Base-by-base conservation (phyloP, 2,888 invertebrate genomes). In the Melitaea athalia region DNA sequence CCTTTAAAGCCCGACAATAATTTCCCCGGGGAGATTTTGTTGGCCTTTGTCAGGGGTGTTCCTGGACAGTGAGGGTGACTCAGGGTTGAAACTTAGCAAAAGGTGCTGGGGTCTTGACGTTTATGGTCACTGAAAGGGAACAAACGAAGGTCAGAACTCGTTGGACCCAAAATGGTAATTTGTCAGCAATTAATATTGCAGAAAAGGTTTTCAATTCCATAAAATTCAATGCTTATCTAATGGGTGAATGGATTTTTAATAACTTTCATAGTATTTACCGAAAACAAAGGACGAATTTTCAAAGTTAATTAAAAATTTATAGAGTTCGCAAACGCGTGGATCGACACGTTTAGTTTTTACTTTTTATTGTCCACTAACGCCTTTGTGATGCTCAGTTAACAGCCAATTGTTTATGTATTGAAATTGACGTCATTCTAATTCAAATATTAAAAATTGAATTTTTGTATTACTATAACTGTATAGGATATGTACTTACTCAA, bases 1-100 rank as follows among this genome's bases (percentile, higher is more conserved):
- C 93, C 93, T 93, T 92, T 92, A 93, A 93, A 93, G 91, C 92
- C 92, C 88, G 89, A 90, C 92, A 89, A 92, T 93, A 91, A 93
- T 93, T 93, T 93, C 93, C 93, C 93, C 74, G 64, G 93, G 86
- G 93, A 85, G 80, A 80, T 76, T 78, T 81, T 85, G 77, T 82
- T 90, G 88, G 88, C 89, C 89, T 90, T 91, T 91, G 90, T 88
- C 88, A 85, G 89, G 91, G 92, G 91, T 84, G 85, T 83, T 81
- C 81, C 81, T 87, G 91, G 92, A 88, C 92, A 86, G 84, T n/a
- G 81, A 84, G 87, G 89, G 87, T 80, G 86, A 84, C 81, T 81
- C 80, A 78, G 79, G 77, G 85, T 82, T 87, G 88, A 87, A 90
- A 89, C 86, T 88, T 84, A 79, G 81, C 78, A 81, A 85, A 77